Percentiles rank a stretch among this genome's conserved stretches.
phyloP scores from a whole-genome alignment of 2,888 invertebrate species.

The Protodeltote pygarga region DNA sequence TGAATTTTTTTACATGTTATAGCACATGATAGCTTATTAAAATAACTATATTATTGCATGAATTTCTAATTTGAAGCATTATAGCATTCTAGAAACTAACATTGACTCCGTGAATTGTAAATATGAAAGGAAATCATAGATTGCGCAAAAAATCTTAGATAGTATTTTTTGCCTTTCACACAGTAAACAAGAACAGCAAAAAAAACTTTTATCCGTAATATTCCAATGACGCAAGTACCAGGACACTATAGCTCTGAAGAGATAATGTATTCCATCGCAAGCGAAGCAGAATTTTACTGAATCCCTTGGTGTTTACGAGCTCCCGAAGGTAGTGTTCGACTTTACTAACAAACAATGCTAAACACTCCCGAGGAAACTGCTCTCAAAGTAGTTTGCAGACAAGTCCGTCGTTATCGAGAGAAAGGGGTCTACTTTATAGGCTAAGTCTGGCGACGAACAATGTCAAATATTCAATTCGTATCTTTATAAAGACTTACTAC shows the following conservation, averaged over 20 bases:
- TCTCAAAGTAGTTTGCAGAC: not conserved
- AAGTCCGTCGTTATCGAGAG: not conserved
- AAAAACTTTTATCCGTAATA: not conserved
- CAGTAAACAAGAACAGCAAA: not conserved
- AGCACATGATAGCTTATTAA: too few species aligned
- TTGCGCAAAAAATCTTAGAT: too few species aligned
- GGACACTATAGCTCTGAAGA: not conserved
- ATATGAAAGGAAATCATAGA: too few species aligned
- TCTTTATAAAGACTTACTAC: too few species aligned
- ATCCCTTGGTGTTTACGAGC: conserved; percentile 12
- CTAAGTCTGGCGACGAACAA: not conserved
- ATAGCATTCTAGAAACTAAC: too few species aligned
- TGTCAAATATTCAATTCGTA: too few species aligned
- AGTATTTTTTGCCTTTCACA: not conserved
- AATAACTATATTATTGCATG: too few species aligned
- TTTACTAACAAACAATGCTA: conserved; percentile 1
- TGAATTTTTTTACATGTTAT: too few species aligned
- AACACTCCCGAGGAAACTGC: not conserved
- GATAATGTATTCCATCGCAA: conserved; percentile 23
- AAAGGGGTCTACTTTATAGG: not conserved
- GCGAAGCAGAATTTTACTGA: conserved; percentile 15
- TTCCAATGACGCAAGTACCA: conserved; percentile 1
- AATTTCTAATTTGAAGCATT: too few species aligned
- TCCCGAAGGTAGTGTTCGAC: not conserved
- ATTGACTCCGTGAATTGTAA: too few species aligned